phyloP scores from a whole-genome alignment of 2,797 vertebrate species.

The Zenarchopterus dispar region DNA sequence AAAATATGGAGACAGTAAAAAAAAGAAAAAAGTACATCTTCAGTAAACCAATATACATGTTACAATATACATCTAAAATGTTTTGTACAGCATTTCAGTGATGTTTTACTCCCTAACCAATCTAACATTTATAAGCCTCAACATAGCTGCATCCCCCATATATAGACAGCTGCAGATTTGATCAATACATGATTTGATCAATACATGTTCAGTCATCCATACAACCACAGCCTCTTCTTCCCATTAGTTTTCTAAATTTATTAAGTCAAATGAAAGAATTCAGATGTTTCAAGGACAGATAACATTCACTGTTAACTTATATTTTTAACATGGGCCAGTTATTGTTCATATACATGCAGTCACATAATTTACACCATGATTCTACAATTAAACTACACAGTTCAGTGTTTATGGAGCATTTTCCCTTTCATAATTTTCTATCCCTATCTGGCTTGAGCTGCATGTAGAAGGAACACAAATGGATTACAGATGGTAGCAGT shows the following conservation, averaged over 20 bases:
- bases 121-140: slow-evolving; percentile 28
- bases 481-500: slow-evolving; percentile 37
- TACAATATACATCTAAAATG: slow-evolving; percentile 66
- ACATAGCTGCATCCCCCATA: slow-evolving; percentile 15
- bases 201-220: slow-evolving; percentile 43
- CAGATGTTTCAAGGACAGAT: slow-evolving; percentile 26
- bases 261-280: slow-evolving; percentile 28
- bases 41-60: slow-evolving; percentile 72
- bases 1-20: slow-evolving; percentile 79
- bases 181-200: slow-evolving; percentile 54
- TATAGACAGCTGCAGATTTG: slow-evolving; percentile 18
- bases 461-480: slow-evolving; percentile 34
- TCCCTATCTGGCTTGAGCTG: slow-evolving; percentile 13
- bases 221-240: slow-evolving; percentile 27
- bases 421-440: slow-evolving; percentile 22
- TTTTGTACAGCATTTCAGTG: slow-evolving; percentile 65
- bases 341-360: slow-evolving; percentile 55
- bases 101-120: slow-evolving; percentile 31
- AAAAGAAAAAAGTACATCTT: slow-evolving; percentile 73
- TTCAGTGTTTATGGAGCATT: slow-evolving; percentile 30
- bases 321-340: slow-evolving; percentile 32
- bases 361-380: slow-evolving; percentile 38
- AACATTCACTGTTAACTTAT: slow-evolving; percentile 41
- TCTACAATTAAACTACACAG: slow-evolving; percentile 24
- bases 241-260: slow-evolving; percentile 27